Conservation (phyloP, 1,140 invertebrate species). For the Caenorhabditis remanei region DNA sequence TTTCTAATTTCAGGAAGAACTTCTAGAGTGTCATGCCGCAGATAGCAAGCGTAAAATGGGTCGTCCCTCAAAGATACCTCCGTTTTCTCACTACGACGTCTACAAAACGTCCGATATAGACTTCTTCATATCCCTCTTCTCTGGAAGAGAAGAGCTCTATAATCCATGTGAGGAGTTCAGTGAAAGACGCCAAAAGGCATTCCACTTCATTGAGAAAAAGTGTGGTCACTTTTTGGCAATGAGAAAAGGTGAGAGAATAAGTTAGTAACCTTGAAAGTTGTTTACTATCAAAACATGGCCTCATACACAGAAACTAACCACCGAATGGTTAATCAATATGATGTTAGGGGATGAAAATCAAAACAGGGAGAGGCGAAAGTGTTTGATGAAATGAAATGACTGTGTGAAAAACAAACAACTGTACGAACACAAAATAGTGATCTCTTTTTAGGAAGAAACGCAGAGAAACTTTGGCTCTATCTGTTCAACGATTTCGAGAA, state of each 20-base stretch:
- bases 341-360: not conserved
- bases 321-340: not conserved
- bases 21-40: not conserved
- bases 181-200: not conserved
- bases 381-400: not conserved
- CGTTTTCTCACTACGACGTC: not conserved
- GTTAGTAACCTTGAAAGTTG: not conserved
- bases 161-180: not conserved
- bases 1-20: not conserved
- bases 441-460: not conserved
- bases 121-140: constrained; percentile 15
- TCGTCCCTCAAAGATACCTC: not conserved
- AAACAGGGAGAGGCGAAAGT: not conserved
- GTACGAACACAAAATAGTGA: not conserved
- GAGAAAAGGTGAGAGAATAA: not conserved
- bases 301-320: not conserved
- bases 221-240: constrained; percentile 10
- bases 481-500: constrained; percentile 20
- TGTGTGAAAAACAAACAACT: not conserved
- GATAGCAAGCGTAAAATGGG: constrained; percentile 17
- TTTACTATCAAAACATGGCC: not conserved
- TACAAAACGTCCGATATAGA: not conserved
- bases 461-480: constrained; percentile 8
- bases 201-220: constrained; percentile 15
- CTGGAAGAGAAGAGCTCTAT: constrained; percentile 1